Conservation (phyloP, 2,888 invertebrate species). For the Orthosia gracilis region DNA sequence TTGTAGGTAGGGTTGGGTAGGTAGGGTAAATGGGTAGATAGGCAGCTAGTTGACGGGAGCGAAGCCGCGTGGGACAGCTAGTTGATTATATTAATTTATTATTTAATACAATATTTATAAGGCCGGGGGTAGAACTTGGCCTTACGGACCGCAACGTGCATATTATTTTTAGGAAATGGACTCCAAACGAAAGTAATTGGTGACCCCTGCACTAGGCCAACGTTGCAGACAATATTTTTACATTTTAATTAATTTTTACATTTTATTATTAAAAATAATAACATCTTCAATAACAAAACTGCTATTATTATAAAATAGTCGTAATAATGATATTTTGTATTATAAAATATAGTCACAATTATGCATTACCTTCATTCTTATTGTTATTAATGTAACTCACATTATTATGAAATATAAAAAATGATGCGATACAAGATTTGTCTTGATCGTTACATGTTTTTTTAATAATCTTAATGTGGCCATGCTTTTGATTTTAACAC, state of each 20-base stretch:
- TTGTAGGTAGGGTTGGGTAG: too few relatives aligned
- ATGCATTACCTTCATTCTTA: neutral
- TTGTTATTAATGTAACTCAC: conserved; percentile 1
- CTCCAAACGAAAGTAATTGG: too few relatives aligned
- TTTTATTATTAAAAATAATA: neutral
- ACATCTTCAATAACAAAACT: neutral
- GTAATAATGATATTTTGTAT: neutral
- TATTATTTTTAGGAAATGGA: too few relatives aligned
- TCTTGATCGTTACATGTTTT: conserved; percentile 11
- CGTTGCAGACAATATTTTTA: too few relatives aligned
- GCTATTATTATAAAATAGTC: neutral
- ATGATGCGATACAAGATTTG: conserved; percentile 16
- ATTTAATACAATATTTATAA: too few relatives aligned
- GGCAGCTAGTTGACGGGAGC: too few relatives aligned
- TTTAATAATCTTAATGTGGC: conserved; percentile 14
- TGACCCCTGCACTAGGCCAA: too few relatives aligned
- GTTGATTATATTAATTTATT: too few relatives aligned
- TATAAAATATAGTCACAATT: neutral
- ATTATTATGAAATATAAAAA: conserved; percentile 28
- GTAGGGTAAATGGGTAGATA: too few relatives aligned
- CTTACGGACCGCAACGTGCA: too few relatives aligned
- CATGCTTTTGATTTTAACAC: neutral
- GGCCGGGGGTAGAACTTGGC: neutral
- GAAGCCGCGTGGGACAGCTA: too few relatives aligned
- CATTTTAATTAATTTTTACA: neutral